Conservation (phyloP, 2,797 vertebrate species). For the Urocyon cinereoargenteus region DNA sequence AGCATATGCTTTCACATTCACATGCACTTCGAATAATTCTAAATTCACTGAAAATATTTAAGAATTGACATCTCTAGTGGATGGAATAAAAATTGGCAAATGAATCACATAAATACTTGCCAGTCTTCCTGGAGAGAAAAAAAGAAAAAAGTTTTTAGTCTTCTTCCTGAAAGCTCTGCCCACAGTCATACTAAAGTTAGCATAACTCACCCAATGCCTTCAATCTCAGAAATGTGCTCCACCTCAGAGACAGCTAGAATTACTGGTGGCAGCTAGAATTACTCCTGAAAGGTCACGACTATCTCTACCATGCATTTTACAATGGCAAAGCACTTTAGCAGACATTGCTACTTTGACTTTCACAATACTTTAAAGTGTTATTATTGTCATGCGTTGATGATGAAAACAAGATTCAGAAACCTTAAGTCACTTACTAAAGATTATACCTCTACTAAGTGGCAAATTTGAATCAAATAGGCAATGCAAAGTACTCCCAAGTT, state of each 20-base stretch:
- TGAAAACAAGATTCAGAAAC: conserved; percentile 41
- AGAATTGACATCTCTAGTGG: neutral
- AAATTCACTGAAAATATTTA: neutral
- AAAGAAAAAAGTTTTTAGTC: neutral
- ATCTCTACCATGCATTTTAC: neutral
- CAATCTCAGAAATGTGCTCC: neutral
- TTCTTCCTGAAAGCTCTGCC: neutral
- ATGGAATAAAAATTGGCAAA: neutral
- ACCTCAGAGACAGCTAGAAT: neutral
- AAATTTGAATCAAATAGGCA: neutral
- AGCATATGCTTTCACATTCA: neutral
- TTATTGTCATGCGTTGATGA: neutral
- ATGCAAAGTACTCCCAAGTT: neutral
- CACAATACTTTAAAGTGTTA: neutral
- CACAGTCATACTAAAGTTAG: neutral
- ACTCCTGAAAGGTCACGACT: neutral
- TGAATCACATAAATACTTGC: conserved; percentile 21
- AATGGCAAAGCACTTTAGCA: neutral
- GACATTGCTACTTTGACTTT: neutral
- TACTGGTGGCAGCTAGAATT: neutral
- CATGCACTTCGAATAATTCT: neutral
- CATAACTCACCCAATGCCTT: neutral
- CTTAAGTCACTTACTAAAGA: conserved; percentile 15
- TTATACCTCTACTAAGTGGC: neutral
- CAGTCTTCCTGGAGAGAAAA: neutral